These are phyloP conservation scores for Craseonycteris thonglongyai DNA, from an alignment of 2,113 vertebrate genomes.

Conservation along the genomic window DNA sequence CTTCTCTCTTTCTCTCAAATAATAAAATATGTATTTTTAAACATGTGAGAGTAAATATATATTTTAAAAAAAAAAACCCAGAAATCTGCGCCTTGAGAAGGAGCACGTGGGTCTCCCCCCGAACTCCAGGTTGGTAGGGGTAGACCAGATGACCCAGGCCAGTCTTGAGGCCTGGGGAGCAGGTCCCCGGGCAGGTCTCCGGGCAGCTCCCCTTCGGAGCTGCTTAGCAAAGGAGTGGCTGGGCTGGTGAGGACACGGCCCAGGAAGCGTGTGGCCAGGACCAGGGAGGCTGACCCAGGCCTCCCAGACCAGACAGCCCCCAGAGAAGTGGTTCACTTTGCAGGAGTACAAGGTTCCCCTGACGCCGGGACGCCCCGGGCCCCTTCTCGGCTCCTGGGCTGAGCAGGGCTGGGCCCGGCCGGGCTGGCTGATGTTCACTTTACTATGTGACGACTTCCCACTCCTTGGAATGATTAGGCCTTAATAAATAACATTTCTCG, in stretches of 20 bases:
- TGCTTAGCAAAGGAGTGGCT: not conserved
- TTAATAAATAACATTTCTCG: slow-evolving; percentile 72
- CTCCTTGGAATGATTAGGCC: slow-evolving; percentile 50
- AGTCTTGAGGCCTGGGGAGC: not conserved
- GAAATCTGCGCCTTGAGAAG: not conserved
- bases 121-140: not conserved
- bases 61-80: no score
- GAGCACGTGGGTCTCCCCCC: no score
- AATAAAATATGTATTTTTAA: no score
- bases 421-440: not conserved
- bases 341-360: accelerated
- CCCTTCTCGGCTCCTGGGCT: not conserved
- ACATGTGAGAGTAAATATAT: no score
- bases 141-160: not conserved
- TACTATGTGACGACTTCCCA: not conserved
- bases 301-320: not conserved
- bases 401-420: not conserved
- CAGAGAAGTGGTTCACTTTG: not conserved
- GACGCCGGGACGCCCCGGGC: not conserved
- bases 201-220: not conserved
- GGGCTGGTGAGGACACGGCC: not conserved
- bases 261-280: accelerated
- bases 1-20: no score
- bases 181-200: not conserved
- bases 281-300: not conserved